Conservation (phyloP, 2,113 vertebrate genomes). For the Grantiella picta region DNA sequence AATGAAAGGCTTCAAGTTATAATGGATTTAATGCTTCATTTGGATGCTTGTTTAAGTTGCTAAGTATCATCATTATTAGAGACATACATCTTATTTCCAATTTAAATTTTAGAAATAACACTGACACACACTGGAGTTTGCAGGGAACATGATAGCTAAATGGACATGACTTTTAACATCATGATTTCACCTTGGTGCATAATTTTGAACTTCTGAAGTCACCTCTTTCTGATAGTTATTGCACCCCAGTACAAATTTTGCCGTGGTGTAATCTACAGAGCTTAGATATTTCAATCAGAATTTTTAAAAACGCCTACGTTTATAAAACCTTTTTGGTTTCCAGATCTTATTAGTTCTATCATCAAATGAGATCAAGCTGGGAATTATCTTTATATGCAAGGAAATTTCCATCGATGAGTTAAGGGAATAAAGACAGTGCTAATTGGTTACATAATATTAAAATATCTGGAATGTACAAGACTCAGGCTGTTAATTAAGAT, state of each 20-base stretch:
- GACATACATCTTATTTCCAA: background rate
- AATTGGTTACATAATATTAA: slow-evolving; percentile 28
- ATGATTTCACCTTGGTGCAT: background rate
- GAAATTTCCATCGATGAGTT: slow-evolving; percentile 20
- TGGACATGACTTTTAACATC: background rate
- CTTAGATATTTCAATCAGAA: background rate
- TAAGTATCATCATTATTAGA: background rate
- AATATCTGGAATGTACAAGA: background rate
- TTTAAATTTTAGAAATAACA: background rate
- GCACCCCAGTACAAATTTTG: background rate
- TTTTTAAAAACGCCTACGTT: background rate
- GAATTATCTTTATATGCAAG: slow-evolving; percentile 18
- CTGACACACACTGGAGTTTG: background rate
- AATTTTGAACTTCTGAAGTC: background rate
- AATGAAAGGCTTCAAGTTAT: background rate
- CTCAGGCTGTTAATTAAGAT: slow-evolving; percentile 46
- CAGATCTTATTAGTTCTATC: background rate
- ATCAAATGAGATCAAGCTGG: background rate
- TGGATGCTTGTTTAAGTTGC: background rate
- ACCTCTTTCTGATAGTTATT: background rate
- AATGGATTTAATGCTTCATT: background rate
- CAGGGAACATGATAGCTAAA: background rate
- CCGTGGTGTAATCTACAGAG: background rate
- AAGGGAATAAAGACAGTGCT: slow-evolving; percentile 28
- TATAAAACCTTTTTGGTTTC: background rate